These are phyloP conservation scores for Stigmatopora argus DNA, from an alignment of 2,113 vertebrate species.

Conservation along the genomic window DNA sequence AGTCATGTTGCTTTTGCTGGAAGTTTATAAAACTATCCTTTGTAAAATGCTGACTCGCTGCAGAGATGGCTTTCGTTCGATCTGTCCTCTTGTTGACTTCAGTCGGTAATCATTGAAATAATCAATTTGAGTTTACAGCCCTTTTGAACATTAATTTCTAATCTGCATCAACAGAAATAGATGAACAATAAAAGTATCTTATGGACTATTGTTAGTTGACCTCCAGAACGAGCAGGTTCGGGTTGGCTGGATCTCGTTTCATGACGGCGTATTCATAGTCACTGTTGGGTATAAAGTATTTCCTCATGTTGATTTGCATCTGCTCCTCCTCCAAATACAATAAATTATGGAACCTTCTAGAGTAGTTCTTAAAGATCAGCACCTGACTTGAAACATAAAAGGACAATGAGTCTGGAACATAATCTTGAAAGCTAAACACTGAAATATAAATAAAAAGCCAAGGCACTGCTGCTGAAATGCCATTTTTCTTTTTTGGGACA, in stretches of 20 bases:
- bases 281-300: slow-evolving; percentile 76
- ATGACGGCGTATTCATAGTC: slow-evolving; percentile 60
- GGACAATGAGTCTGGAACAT: neutral
- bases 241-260: slow-evolving; percentile 44
- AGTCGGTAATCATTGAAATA: too few species aligned
- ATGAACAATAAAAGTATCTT: neutral
- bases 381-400: slow-evolving; percentile 41
- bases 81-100: too few species aligned
- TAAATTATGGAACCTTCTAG: slow-evolving; percentile 73
- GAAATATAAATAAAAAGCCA: neutral
- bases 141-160: neutral
- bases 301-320: slow-evolving; percentile 83
- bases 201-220: slow-evolving; percentile 45
- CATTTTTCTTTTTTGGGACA: neutral
- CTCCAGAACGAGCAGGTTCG: slow-evolving; percentile 73
- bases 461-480: neutral
- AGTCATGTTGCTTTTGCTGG: too few species aligned
- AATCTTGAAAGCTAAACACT: neutral
- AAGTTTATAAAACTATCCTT: too few species aligned
- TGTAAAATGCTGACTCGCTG: too few species aligned
- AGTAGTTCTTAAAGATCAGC: slow-evolving; percentile 74
- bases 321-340: slow-evolving; percentile 87
- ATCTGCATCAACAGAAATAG: neutral
- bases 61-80: too few species aligned
- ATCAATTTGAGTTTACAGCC: too few species aligned